Conservation (phyloP, 1,140 invertebrate species). For the Bombus polaris region DNA sequence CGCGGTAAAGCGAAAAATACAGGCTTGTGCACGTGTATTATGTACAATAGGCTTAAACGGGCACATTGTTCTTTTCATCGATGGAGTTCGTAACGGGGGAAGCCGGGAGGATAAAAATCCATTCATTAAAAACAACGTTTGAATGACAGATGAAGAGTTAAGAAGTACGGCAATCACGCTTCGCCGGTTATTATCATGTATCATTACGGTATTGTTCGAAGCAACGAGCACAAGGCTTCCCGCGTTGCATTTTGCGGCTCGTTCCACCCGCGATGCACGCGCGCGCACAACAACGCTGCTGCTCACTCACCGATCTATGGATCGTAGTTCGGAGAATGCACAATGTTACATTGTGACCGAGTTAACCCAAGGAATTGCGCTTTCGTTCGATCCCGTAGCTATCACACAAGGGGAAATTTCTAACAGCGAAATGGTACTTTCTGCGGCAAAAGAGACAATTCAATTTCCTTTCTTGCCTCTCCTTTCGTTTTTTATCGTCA, state of each 20-base stretch:
- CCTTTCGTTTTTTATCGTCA: neutral
- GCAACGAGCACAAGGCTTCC: slow-evolving; percentile 66
- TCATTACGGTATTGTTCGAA: slow-evolving; percentile 61
- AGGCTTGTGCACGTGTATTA: neutral
- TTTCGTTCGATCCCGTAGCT: slow-evolving; percentile 3
- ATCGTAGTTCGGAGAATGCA: slow-evolving; percentile 14
- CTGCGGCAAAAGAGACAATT: neutral
- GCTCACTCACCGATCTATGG: slow-evolving; percentile 33
- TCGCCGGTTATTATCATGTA: slow-evolving; percentile 57
- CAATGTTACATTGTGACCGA: neutral
- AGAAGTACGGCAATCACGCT: slow-evolving; percentile 58
- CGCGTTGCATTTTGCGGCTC: slow-evolving; percentile 42
- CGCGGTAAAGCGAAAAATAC: neutral
- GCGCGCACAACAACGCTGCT: neutral
- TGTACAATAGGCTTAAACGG: slow-evolving; percentile 33
- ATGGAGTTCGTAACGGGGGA: slow-evolving; percentile 7
- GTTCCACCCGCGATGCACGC: neutral
- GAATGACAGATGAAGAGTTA: slow-evolving; percentile 58
- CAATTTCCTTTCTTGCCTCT: neutral
- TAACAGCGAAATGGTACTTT: slow-evolving; percentile 1
- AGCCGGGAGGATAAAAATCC: slow-evolving; percentile 33
- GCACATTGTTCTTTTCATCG: slow-evolving; percentile 26
- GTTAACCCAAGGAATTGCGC: neutral
- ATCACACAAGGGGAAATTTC: neutral
- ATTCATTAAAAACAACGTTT: slow-evolving; percentile 10